Conservation (phyloP, 2,888 invertebrate genomes). For the Carabus problematicus region DNA sequence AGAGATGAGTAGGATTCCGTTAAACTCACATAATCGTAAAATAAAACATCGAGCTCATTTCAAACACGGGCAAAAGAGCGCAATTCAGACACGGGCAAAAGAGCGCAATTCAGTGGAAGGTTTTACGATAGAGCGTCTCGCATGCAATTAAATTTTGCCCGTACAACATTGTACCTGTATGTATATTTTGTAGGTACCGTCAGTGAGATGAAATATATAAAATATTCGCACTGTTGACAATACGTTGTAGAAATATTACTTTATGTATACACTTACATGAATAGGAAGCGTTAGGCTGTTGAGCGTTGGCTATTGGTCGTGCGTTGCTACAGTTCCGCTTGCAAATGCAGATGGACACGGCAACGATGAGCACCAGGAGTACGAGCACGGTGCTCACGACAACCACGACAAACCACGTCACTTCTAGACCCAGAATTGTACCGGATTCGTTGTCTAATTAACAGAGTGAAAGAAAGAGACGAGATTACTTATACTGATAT, state of each 20-base stretch:
- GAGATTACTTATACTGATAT: no score
- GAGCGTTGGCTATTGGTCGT: constrained; percentile 56
- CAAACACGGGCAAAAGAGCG: constrained; percentile 10
- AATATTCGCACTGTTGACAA: neutral
- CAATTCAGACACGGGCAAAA: neutral
- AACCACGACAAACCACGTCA: constrained; percentile 78
- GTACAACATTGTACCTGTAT: neutral
- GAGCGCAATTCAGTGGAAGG: neutral
- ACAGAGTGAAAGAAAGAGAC: neutral
- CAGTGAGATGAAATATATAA: neutral
- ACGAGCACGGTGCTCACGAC: constrained; percentile 75
- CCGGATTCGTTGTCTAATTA: constrained; percentile 65
- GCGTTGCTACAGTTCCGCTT: constrained; percentile 65
- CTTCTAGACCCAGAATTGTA: constrained; percentile 74
- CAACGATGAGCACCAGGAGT: constrained; percentile 72
- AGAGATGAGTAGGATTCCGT: constrained; percentile 31
- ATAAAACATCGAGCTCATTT: constrained; percentile 31
- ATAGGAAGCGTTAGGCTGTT: constrained; percentile 63
- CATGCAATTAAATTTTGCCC: constrained; percentile 11
- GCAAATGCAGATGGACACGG: constrained; percentile 79
- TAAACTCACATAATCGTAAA: constrained; percentile 29
- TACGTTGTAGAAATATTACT: constrained; percentile 2
- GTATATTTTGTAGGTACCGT: neutral
- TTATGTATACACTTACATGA: constrained; percentile 58
- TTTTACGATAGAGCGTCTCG: constrained; percentile 11